phyloP scores from a whole-genome alignment of 2,888 invertebrate genomes.

The Drosophila acutilabella region DNA sequence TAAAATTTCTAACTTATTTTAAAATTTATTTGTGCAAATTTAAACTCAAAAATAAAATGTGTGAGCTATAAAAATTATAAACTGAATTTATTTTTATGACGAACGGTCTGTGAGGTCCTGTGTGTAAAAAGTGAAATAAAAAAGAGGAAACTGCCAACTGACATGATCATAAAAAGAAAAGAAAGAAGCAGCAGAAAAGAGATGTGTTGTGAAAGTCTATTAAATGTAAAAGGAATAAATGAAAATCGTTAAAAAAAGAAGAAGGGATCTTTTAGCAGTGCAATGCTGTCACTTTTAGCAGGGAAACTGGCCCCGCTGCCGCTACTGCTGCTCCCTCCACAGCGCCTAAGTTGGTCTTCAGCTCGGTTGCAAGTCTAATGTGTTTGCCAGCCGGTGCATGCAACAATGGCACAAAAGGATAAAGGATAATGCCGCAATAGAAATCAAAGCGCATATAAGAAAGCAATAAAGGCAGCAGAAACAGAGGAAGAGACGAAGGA shows the following conservation, averaged over 20 bases:
- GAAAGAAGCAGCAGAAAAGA: neutral
- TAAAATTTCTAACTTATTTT: too few species aligned
- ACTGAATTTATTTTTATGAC: too few species aligned
- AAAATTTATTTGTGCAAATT: too few species aligned
- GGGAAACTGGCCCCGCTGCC: conserved; percentile 2
- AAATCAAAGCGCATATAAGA: conserved; percentile 76
- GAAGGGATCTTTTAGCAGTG: conserved; percentile 25
- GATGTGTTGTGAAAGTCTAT: conserved; percentile 13
- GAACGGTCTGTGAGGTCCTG: conserved; percentile 27
- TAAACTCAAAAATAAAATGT: too few species aligned
- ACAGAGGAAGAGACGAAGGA: neutral
- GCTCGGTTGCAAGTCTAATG: conserved; percentile 65
- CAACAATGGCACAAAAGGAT: conserved; percentile 74
- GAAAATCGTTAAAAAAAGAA: conserved; percentile 36
- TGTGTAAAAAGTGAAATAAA: neutral
- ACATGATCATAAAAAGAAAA: conserved; percentile 6
- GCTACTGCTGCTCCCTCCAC: neutral
- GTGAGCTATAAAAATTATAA: too few species aligned
- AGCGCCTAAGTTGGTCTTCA: conserved; percentile 6
- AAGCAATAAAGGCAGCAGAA: conserved; percentile 63
- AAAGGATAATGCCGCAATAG: conserved; percentile 77
- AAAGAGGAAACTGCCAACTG: conserved; percentile 10
- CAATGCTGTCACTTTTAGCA: conserved; percentile 40
- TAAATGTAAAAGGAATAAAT: conserved; percentile 39
- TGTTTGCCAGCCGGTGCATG: conserved; percentile 80